phyloP scores from a whole-genome alignment of 2,888 invertebrate species.

The Tribolium freemani region DNA sequence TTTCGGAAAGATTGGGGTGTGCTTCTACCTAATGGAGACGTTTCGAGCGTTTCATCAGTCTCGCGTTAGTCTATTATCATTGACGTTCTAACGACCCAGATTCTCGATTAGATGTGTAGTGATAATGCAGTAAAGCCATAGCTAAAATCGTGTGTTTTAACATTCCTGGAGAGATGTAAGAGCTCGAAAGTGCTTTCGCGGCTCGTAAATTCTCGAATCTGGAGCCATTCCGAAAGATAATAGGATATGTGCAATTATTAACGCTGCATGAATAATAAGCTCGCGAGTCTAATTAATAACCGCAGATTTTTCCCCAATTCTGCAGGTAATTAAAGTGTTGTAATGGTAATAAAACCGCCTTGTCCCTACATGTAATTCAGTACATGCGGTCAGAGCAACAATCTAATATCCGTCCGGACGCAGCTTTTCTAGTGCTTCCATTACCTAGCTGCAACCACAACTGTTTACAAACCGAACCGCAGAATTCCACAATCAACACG shows the following conservation, averaged over 20 bases:
- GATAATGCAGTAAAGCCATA: constrained; percentile 17
- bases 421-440: constrained; percentile 38
- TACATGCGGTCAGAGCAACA: constrained; percentile 36
- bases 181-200: constrained; percentile 18
- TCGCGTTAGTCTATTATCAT: constrained; percentile 5
- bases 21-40: background rate
- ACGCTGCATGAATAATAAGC: constrained; percentile 17
- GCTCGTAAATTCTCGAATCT: constrained; percentile 27
- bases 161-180: constrained; percentile 18
- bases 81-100: background rate
- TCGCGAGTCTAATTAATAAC: constrained; percentile 17
- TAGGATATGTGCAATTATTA: constrained; percentile 16
- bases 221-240: constrained; percentile 2
- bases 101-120: constrained; percentile 18
- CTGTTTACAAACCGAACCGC: constrained; percentile 38
- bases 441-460: constrained; percentile 26
- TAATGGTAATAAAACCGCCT: constrained; percentile 24
- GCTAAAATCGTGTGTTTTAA: constrained; percentile 22
- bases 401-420: constrained; percentile 34
- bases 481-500: constrained; percentile 28
- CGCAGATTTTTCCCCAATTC: background rate
- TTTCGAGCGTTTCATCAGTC: background rate
- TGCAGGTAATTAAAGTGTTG: constrained; percentile 19
- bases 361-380: constrained; percentile 17
- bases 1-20: background rate